Conservation (phyloP, 2,888 invertebrate genomes). For the Pseudococcus longispinus region DNA sequence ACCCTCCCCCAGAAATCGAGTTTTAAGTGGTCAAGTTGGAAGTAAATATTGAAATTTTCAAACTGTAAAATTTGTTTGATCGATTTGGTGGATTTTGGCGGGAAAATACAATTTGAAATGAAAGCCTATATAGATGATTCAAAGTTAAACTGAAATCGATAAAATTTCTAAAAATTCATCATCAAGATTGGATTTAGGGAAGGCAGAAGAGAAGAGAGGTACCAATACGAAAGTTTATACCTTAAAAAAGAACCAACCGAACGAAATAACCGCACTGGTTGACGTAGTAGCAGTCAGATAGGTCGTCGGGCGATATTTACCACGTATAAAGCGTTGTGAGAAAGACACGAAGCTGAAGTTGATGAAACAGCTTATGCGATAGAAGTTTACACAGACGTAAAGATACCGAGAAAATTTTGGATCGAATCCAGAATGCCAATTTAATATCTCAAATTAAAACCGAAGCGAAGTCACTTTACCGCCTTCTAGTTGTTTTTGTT, state of each 20-base stretch:
- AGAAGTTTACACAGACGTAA: background rate
- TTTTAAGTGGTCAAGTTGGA: too few relatives aligned
- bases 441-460: slow-evolving; percentile 42
- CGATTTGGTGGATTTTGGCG: too few relatives aligned
- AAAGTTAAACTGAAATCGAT: too few relatives aligned
- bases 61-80: too few relatives aligned
- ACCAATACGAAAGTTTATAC: background rate
- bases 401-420: slow-evolving; percentile 16
- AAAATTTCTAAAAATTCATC: too few relatives aligned
- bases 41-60: too few relatives aligned
- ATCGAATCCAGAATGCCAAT: slow-evolving; percentile 1
- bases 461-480: slow-evolving; percentile 36
- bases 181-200: too few relatives aligned
- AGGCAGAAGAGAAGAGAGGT: too few relatives aligned
- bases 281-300: background rate
- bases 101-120: too few relatives aligned
- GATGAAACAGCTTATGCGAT: slow-evolving; percentile 12
- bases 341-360: background rate
- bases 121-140: too few relatives aligned
- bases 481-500: slow-evolving; percentile 19
- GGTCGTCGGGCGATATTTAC: slow-evolving; percentile 12
- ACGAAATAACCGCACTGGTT: background rate
- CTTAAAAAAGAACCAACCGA: background rate
- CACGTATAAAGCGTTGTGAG: background rate
- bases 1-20: too few relatives aligned